phyloP scores from a whole-genome alignment of 2,888 invertebrate genomes.

The Leptinotarsa peninsularis region DNA sequence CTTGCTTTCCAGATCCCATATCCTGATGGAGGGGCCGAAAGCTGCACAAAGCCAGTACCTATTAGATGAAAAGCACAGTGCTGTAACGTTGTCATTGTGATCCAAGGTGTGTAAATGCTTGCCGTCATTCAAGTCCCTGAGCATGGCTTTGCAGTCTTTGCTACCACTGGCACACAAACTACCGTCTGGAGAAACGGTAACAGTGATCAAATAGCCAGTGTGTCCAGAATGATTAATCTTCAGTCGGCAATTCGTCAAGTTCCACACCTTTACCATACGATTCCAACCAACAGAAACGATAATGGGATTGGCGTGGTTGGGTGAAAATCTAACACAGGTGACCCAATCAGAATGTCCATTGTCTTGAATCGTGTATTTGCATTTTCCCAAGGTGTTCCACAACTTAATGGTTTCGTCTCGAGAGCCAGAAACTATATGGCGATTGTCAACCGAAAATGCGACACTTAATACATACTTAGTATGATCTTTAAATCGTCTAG shows the following conservation, averaged over 20 bases:
- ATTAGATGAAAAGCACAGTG: slow-evolving; percentile 99
- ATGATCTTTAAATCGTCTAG: slow-evolving; percentile 98
- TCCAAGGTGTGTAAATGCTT: slow-evolving; percentile 99
- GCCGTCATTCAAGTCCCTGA: slow-evolving; percentile 99
- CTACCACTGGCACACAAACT: slow-evolving; percentile 99
- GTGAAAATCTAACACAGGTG: slow-evolving; percentile 96
- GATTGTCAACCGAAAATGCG: slow-evolving; percentile 99
- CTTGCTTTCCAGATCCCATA: slow-evolving; percentile 99
- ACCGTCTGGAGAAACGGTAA: slow-evolving; percentile 98
- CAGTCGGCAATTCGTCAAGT: slow-evolving; percentile 94
- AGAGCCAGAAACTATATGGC: slow-evolving; percentile 99
- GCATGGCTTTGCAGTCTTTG: slow-evolving; percentile 99
- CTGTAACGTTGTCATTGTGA: slow-evolving; percentile 98
- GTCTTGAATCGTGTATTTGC: slow-evolving; percentile 98
- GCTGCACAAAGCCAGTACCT: slow-evolving; percentile 99
- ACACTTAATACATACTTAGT: slow-evolving; percentile 99
- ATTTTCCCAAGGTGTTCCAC: slow-evolving; percentile 99
- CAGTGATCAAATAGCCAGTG: slow-evolving; percentile 96
- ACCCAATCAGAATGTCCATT: slow-evolving; percentile 98
- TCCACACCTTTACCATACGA: slow-evolving; percentile 98
- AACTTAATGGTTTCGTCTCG: slow-evolving; percentile 99
- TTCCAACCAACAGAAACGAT: slow-evolving; percentile 99
- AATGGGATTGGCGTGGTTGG: slow-evolving; percentile 97
- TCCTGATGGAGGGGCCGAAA: slow-evolving; percentile 97
- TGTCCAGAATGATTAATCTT: slow-evolving; percentile 99